Conservation (phyloP, 2,113 vertebrate species). For the cat (Felis catus) region DNA sequence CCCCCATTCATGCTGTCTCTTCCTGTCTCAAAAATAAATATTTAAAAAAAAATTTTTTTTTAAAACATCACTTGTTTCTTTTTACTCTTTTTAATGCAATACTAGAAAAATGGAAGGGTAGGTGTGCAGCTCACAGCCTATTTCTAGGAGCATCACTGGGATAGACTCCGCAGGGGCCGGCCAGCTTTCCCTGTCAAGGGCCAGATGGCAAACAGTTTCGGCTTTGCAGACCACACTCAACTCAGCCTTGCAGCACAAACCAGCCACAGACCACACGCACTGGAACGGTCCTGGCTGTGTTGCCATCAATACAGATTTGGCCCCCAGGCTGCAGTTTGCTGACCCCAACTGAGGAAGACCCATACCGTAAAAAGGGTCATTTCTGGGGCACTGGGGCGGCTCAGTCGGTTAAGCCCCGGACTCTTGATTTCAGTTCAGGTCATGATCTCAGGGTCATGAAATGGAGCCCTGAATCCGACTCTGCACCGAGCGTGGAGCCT, state of each 20-base stretch:
- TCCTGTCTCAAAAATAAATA: no score
- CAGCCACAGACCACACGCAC: background rate
- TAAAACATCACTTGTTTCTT: background rate
- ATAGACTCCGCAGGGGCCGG: background rate
- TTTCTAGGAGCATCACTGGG: background rate
- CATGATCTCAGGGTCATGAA: no score
- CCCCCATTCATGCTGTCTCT: no score
- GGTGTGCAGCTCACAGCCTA: rapidly evolving
- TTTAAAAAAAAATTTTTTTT: no score
- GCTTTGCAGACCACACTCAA: background rate
- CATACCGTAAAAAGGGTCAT: background rate
- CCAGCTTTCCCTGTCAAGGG: background rate
- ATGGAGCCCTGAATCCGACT: no score
- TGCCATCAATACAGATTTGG: background rate
- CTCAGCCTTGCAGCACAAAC: rapidly evolving
- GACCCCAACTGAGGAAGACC: background rate
- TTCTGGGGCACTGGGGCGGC: background rate
- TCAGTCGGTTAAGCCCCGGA: no score
- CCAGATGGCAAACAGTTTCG: background rate
- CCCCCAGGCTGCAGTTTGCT: rapidly evolving
- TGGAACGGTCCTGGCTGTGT: background rate
- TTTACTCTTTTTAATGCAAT: background rate
- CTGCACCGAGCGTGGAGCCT: no score
- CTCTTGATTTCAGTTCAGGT: no score
- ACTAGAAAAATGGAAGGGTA: background rate